Base-by-base conservation (phyloP, 2,113 vertebrate species). In the Odontophorus gujanensis region DNA sequence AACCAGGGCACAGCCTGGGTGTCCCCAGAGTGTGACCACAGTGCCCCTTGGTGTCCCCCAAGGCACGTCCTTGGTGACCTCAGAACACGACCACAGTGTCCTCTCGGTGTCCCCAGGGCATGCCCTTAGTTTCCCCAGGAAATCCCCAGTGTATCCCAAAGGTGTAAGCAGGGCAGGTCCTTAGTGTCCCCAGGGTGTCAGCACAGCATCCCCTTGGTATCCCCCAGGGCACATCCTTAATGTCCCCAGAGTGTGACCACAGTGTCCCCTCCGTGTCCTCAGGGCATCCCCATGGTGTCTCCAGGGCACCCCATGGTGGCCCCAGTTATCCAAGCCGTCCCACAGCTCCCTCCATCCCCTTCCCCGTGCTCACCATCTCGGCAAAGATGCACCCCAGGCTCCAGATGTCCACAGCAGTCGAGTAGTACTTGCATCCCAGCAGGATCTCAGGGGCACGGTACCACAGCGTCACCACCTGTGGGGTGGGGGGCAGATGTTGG, bases 371-470 rank as follows among this genome's bases (percentile, higher is more conserved):
- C 98, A 99, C 99, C 99, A 99, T 99, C 97, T 99, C 99, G 25
- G 99, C 99, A 89, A 99, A 99, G 96, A 99, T 99, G 95, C 99
- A 99, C 43, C 99, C 99, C 74, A 99, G 96, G 92, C 99, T 99
- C 99, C 99, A 99, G 96, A 99, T 99, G 93, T 99, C 99, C 13
- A 99, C 99, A 11, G 99, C 98, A 47, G 99, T 99, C 36, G 99
- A 99, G 92, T 99, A 99, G 96, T 98, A 99, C 96, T 99, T 99
- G 96, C 99, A 99, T 36, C 99, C 99, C 83, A 99, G 97, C 63
- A 99, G 98, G 91, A 99, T 99, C 96, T 99, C 99, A 9, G 99
- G 99, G 55, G 99, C 99, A 91, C 99, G 96, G 97, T 99, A 99
- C 99, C 99, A 99, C 84, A 99, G 96, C 7, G 99, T 99, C 80